Percentiles rank a stretch among this genome's conserved stretches.
Conservation (phyloP, 2,113 vertebrate species). For the Ramphastos sulfuratus region DNA sequence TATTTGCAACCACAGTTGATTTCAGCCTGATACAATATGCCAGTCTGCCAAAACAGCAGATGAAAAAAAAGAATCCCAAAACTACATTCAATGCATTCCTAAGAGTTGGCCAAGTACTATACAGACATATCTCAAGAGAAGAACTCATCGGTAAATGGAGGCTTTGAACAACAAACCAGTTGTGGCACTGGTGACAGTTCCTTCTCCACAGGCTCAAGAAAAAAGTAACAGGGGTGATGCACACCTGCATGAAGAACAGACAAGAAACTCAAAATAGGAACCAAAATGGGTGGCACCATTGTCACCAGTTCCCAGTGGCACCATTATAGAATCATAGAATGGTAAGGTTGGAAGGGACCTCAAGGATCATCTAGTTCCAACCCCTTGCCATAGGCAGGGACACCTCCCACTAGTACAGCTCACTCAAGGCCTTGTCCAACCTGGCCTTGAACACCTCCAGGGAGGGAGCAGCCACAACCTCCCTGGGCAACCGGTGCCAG, state of each 20-base stretch:
- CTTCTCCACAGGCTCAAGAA: background rate
- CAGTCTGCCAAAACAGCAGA: constrained; percentile 29
- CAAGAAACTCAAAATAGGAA: background rate
- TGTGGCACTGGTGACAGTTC: background rate
- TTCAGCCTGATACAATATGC: constrained; percentile 29
- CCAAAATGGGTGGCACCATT: background rate
- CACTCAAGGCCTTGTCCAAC: too few species aligned
- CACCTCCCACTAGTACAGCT: too few species aligned
- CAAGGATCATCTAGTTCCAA: too few species aligned
- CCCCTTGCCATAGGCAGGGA: too few species aligned
- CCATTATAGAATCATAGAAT: too few species aligned
- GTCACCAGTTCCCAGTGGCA: background rate
- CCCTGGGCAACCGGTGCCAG: too few species aligned
- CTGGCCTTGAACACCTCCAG: too few species aligned
- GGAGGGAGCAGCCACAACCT: too few species aligned
- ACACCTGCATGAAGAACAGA: background rate
- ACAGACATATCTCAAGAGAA: background rate
- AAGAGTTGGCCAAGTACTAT: background rate
- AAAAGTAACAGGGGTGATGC: background rate
- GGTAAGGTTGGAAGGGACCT: too few species aligned
- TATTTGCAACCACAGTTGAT: constrained; percentile 25
- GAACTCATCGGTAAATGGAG: background rate
- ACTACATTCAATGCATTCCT: background rate
- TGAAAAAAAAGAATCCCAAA: background rate
- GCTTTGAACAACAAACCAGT: background rate